Percentiles rank a stretch among this genome's conserved stretches.
Conservation (phyloP, 2,888 invertebrate genomes). For the Microdon myrmicae region DNA sequence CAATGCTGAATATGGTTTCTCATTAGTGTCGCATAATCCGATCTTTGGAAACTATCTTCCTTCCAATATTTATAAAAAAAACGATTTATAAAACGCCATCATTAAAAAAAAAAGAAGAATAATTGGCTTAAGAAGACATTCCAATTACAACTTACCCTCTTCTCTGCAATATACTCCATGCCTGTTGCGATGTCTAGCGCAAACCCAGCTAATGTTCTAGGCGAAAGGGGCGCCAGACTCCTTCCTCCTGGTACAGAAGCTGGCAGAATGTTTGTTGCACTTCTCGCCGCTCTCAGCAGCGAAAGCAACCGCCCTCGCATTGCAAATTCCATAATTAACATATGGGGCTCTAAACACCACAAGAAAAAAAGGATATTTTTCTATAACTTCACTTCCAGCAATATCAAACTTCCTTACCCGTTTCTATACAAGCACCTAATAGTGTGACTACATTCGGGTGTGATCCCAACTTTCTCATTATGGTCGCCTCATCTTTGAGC, state of each 20-base stretch:
- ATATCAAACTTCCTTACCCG: slow-evolving; percentile 70
- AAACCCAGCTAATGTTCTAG: slow-evolving; percentile 79
- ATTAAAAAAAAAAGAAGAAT: slow-evolving; percentile 1
- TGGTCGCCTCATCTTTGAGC: slow-evolving; percentile 81
- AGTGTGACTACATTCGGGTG: slow-evolving; percentile 86
- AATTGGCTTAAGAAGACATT: too few species aligned
- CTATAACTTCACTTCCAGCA: slow-evolving; percentile 1
- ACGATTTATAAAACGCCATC: too few species aligned
- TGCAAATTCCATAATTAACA: slow-evolving; percentile 86
- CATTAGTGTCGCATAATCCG: too few species aligned
- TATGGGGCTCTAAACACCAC: slow-evolving; percentile 85
- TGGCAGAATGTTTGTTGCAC: slow-evolving; percentile 67
- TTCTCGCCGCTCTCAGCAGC: slow-evolving; percentile 73
- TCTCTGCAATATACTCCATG: slow-evolving; percentile 85
- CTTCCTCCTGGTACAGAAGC: slow-evolving; percentile 66
- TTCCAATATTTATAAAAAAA: slow-evolving; percentile 4
- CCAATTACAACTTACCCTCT: too few species aligned
- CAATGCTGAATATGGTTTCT: too few species aligned
- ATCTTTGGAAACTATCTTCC: neutral
- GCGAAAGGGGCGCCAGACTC: slow-evolving; percentile 65
- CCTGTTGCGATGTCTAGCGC: slow-evolving; percentile 85
- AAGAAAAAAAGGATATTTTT: slow-evolving; percentile 48
- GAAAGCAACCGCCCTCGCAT: slow-evolving; percentile 84
- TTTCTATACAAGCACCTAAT: slow-evolving; percentile 84
- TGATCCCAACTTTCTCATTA: slow-evolving; percentile 84